Conservation (phyloP, 1,140 invertebrate genomes). For the Heterodera schachtii region DNA sequence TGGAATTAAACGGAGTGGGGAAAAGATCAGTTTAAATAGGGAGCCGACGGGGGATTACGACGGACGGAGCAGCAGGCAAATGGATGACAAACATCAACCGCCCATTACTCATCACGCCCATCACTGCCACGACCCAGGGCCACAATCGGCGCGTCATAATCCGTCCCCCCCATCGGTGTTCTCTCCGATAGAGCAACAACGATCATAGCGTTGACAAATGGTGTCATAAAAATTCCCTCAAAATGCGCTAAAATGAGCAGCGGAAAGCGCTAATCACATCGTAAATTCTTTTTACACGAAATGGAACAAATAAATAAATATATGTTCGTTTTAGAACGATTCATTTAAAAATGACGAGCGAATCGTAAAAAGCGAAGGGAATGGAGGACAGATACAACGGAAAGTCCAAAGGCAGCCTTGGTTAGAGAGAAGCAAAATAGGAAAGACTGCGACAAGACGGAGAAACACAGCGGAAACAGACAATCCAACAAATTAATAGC, state of each 20-base stretch:
- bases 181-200: no score
- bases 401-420: neutral
- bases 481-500: neutral
- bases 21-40: neutral
- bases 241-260: neutral
- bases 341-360: neutral
- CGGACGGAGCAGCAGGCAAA: no score
- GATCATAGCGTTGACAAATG: neutral
- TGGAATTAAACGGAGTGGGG: neutral
- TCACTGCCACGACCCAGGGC: neutral
- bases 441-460: neutral
- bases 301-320: neutral
- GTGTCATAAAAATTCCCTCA: neutral
- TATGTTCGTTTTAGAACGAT: neutral
- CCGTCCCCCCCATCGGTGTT: no score
- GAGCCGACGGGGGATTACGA: neutral
- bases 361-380: neutral
- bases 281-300: constrained; percentile 1
- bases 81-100: no score
- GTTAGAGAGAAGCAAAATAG: neutral
- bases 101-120: neutral
- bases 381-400: neutral
- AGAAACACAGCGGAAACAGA: neutral
- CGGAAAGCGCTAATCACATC: neutral
- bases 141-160: neutral